These are phyloP conservation scores for Trididemnum nubilum DNA, from an alignment of 23 tunicate species.

Conservation along the genomic window DNA sequence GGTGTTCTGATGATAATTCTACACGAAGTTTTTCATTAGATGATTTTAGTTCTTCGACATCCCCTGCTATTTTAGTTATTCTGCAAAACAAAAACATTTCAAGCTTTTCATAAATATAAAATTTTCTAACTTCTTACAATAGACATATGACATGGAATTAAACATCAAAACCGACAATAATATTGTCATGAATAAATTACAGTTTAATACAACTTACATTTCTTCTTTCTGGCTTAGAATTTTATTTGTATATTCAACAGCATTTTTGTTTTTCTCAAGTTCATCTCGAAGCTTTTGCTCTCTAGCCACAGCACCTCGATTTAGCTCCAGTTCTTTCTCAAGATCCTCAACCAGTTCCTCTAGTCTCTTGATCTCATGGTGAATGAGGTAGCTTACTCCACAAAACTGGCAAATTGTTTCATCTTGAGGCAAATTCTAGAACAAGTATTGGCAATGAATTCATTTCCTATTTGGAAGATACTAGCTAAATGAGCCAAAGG, in stretches of 20 bases:
- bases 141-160: too few relatives aligned
- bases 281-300: constrained; percentile 59
- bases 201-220: constrained; percentile 17
- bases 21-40: background rate
- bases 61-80: constrained; percentile 35
- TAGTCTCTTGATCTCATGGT: constrained; percentile 87
- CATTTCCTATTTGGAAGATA: too few relatives aligned
- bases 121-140: too few relatives aligned
- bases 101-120: too few relatives aligned
- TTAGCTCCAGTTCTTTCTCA: constrained; percentile 53
- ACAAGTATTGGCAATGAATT: too few relatives aligned
- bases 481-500: background rate
- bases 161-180: too few relatives aligned
- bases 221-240: constrained; percentile 50
- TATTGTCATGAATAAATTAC: too few relatives aligned
- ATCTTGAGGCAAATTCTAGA: constrained; percentile 62
- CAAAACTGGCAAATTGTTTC: constrained; percentile 94
- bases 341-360: constrained; percentile 68
- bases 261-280: constrained; percentile 54
- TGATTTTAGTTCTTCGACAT: constrained; percentile 24
- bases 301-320: constrained; percentile 34
- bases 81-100: constrained; percentile 18
- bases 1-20: background rate
- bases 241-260: constrained; percentile 11
- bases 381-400: constrained; percentile 94